phyloP scores from a whole-genome alignment of 2,797 vertebrate genomes.

The Tympanoctomys barrerae region DNA sequence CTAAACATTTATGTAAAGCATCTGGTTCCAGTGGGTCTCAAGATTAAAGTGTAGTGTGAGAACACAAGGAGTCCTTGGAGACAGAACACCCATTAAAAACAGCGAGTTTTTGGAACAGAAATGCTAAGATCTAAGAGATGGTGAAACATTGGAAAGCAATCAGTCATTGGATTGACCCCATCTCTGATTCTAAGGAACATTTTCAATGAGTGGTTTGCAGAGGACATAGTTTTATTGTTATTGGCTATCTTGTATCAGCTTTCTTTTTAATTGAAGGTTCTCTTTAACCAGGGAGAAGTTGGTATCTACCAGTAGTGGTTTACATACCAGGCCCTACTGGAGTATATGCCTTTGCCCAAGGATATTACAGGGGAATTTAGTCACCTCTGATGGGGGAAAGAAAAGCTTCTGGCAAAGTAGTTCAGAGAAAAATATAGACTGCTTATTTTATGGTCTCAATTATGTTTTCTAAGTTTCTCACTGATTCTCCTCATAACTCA shows the following conservation, averaged over 20 bases:
- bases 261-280: slow-evolving; percentile 36
- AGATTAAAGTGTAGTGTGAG: slow-evolving; percentile 48
- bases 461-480: slow-evolving; percentile 30
- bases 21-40: background rate
- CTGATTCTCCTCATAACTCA: no score
- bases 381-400: background rate
- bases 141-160: background rate
- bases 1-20: slow-evolving; percentile 12
- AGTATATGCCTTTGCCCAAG: slow-evolving; percentile 49
- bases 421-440: background rate
- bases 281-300: slow-evolving; percentile 48
- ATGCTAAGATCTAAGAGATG: slow-evolving; percentile 27
- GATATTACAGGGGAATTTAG: background rate
- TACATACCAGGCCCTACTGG: slow-evolving; percentile 26
- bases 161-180: background rate
- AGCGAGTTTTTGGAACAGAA: slow-evolving; percentile 65
- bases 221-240: slow-evolving; percentile 59
- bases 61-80: background rate
- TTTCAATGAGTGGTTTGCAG: slow-evolving; percentile 71
- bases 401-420: background rate
- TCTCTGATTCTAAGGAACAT: slow-evolving; percentile 59
- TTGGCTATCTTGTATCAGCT: slow-evolving; percentile 23
- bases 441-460: background rate
- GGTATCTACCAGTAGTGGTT: slow-evolving; percentile 60
- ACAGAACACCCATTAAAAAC: slow-evolving; percentile 42